These are phyloP conservation scores for Gambelia wislizenii DNA, from an alignment of 2,797 vertebrate species.

Conservation along the genomic window DNA sequence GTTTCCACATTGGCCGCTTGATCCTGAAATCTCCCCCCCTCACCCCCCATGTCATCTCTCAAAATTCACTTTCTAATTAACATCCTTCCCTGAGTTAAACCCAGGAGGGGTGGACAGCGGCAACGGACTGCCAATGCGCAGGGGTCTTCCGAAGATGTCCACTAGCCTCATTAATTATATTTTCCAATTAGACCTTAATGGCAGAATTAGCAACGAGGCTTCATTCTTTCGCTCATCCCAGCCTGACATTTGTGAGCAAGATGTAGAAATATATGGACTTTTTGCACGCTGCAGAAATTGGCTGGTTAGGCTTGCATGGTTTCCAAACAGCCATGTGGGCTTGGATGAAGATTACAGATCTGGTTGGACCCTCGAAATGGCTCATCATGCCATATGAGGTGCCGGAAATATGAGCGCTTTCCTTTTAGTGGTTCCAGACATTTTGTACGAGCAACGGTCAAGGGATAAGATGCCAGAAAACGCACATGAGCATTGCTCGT, in stretches of 20 bases:
- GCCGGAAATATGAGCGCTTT: background rate
- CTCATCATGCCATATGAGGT: background rate
- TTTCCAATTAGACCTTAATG: conserved; percentile 45
- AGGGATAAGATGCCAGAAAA: background rate
- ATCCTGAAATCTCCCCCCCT: background rate
- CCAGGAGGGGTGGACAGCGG: background rate
- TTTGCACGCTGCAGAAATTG: no score
- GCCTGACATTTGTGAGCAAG: conserved; percentile 24
- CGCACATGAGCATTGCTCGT: no score
- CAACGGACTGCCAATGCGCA: background rate
- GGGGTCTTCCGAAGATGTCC: background rate
- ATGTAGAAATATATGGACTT: background rate
- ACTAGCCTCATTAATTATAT: conserved; percentile 21
- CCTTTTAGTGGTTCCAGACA: background rate
- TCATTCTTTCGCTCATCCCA: background rate
- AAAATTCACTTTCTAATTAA: conserved; percentile 13
- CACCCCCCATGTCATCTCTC: background rate
- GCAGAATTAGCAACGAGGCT: conserved; percentile 14
- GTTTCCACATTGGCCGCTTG: background rate
- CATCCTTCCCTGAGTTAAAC: conserved; percentile 30
- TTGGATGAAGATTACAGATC: background rate
- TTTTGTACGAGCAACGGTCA: no score
- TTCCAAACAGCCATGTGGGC: no score
- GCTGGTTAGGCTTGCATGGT: background rate
- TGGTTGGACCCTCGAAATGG: no score